A percentile compares a stretch with the other conserved stretches of the same genome.
These are phyloP conservation scores for Phortica magna DNA, from an alignment of 2,888 invertebrate species.

Conservation along the genomic window DNA sequence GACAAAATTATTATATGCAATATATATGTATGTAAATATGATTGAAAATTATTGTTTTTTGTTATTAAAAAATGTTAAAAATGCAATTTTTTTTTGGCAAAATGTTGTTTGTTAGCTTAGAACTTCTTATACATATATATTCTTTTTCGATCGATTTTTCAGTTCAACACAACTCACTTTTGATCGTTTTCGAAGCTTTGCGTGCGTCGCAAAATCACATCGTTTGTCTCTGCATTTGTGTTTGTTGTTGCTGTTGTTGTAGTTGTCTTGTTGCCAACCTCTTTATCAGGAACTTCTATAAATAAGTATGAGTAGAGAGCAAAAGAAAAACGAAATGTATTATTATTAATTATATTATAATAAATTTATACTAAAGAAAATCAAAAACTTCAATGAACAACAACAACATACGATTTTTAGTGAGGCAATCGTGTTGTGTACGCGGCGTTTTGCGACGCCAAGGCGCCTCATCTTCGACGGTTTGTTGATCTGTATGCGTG, in stretches of 20 bases:
- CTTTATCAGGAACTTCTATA: constrained; percentile 81
- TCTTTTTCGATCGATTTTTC: background rate
- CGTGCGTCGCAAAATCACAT: constrained; percentile 87
- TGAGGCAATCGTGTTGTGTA: constrained; percentile 79
- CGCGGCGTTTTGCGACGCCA: constrained; percentile 83
- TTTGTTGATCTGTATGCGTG: constrained; percentile 70
- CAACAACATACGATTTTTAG: constrained; percentile 78
- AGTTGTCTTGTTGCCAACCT: constrained; percentile 69
- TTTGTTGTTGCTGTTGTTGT: constrained; percentile 78
- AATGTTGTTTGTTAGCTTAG: constrained; percentile 19
- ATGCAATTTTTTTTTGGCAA: constrained; percentile 31
- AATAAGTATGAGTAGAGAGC: constrained; percentile 42
- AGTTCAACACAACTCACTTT: constrained; percentile 83
- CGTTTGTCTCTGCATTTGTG: constrained; percentile 71
- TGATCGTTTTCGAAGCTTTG: constrained; percentile 93
- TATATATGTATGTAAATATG: constrained; percentile 30
- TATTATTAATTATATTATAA: background rate
- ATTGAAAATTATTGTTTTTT: background rate
- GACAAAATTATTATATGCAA: background rate
- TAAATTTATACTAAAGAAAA: background rate
- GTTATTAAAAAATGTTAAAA: constrained; percentile 47
- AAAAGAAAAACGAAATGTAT: constrained; percentile 18
- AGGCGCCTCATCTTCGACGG: constrained; percentile 82
- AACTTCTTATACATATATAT: constrained; percentile 39
- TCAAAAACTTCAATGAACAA: background rate